Conservation (phyloP, 2,888 invertebrate species). For the Ptychoptera albimana region DNA sequence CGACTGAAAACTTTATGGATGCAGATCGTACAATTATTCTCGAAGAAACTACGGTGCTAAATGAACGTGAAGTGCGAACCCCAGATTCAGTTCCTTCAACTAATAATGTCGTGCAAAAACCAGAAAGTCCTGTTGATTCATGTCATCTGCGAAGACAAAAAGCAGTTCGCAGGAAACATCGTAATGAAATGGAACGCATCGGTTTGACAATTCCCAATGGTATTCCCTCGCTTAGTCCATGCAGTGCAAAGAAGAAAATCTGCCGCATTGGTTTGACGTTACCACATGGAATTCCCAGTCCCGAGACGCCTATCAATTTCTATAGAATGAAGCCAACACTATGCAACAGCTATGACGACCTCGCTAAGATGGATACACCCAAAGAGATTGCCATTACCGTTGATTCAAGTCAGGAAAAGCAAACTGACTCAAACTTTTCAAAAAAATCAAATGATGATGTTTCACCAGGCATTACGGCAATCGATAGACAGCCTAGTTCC, state of each 20-base stretch:
- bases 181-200: conserved; percentile 8
- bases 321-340: not conserved
- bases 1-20: conserved; percentile 6
- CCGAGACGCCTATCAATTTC: conserved; percentile 17
- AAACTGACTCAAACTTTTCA: conserved; percentile 29
- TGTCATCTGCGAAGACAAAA: conserved; percentile 22
- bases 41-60: conserved; percentile 5
- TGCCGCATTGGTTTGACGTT: conserved; percentile 18
- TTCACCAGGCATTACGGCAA: conserved; percentile 13
- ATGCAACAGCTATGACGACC: conserved; percentile 12
- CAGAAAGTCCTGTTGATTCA: not conserved
- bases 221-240: conserved; percentile 17
- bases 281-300: conserved; percentile 25
- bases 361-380: conserved; percentile 14
- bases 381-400: conserved; percentile 26
- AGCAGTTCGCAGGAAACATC: conserved; percentile 22
- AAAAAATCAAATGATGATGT: conserved; percentile 19
- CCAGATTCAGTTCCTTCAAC: conserved; percentile 12
- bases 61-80: conserved; percentile 18
- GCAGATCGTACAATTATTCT: conserved; percentile 10
- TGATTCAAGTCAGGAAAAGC: conserved; percentile 10
- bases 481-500: conserved; percentile 33
- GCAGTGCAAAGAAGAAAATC: not conserved
- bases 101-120: not conserved
- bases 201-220: conserved; percentile 24